Evolutionary conservation across 2,797 vertebrate species (phyloP), one percentile per base, ranked within the genome.

Genomic region (Brachymystax lenok): DNA sequence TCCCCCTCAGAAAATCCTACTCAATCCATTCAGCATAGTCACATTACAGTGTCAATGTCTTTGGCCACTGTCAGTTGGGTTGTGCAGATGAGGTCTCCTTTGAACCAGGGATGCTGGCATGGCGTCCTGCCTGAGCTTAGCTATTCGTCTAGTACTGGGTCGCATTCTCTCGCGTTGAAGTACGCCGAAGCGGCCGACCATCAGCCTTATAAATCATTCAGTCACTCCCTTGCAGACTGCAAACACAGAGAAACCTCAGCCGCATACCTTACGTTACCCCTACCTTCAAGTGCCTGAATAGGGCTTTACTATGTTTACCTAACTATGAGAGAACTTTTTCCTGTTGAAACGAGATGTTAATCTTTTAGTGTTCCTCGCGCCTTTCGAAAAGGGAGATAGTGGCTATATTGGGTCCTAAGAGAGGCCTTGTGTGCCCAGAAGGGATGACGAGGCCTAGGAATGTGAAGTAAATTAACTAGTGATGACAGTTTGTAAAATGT

Each of bases 131-230:
- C 64, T 67, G 64, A 67, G 64, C 28, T 67, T 61, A 21, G 56
- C 56, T 61, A 61, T 59, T 8, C 8, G 2, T 46, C 40, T 46
- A 46, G 40, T 10, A 46, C 40, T 13, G 40, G 10, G 40, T 46
- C 10, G 10, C 40, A 46, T 46, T 46, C 10, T 46, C 40, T 46
- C 40, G 3, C 40, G 21, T 0, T 13, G 59, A 63, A 21, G 59
- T 24, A 21, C 0, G 59, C 59, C 40, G 52, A 70, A 78, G 68
- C 81, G 77, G 79, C 13, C 7, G 79, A 77, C 79, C 88, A 91
- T 91, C 87, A 89, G 84, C 89, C 86, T 85, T 87, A 90, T 88
- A 88, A 87, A 90, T 92, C 87, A 88, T 90, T 88, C 85, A 90
- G 74, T 82, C 78, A 81, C 77, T 78, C 77, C 80, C 27, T 17